Conservation (phyloP, 1,140 invertebrate species). For the Physella acuta region DNA sequence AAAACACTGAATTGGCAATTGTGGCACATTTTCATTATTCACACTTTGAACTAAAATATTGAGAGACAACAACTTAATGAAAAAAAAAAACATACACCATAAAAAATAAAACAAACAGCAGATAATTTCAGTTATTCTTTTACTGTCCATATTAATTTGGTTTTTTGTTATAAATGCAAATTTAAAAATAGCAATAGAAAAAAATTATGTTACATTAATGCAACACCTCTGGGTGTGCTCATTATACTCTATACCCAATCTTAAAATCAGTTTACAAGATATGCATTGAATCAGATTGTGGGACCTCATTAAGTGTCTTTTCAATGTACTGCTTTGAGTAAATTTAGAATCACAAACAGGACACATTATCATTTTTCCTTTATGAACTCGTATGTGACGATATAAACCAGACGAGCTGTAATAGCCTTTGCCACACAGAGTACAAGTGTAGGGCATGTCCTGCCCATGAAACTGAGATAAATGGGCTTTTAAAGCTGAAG, state of each 20-base stretch:
- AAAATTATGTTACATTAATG: neutral
- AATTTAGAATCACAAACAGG: constrained; percentile 11
- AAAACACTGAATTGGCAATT: neutral
- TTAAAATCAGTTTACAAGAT: neutral
- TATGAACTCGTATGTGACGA: constrained; percentile 12
- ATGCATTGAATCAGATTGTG: constrained; percentile 8
- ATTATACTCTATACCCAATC: constrained; percentile 1
- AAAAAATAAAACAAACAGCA: neutral
- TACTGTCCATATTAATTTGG: neutral
- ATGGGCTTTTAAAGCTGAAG: neutral
- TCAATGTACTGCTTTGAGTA: neutral
- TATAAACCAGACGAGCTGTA: constrained; percentile 8
- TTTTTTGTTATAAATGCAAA: neutral
- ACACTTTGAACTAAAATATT: neutral
- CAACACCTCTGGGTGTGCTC: neutral
- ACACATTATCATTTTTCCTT: constrained; percentile 4
- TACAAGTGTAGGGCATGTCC: neutral
- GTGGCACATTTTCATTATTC: neutral
- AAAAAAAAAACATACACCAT: neutral
- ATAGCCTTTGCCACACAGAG: constrained; percentile 16
- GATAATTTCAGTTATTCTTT: neutral
- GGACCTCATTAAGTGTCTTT: constrained; percentile 7
- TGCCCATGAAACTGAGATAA: neutral
- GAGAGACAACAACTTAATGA: neutral
- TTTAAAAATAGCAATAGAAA: neutral